Evolutionary conservation across 2,888 invertebrate genomes (phyloP), one percentile per base, ranked within the genome.

Genomic region (Malthinus flaveolus): DNA sequence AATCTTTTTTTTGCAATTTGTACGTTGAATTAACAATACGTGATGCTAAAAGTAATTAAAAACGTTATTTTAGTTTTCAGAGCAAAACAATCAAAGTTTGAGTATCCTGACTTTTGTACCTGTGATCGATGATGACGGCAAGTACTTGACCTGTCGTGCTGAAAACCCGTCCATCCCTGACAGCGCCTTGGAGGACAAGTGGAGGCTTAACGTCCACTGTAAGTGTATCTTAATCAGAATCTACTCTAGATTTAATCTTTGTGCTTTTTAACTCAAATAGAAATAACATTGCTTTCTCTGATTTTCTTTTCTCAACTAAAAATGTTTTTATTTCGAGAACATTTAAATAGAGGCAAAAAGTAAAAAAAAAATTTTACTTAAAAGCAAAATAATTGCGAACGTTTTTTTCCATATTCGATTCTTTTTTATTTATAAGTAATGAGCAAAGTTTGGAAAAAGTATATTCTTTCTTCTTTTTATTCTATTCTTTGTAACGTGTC

Each of bases 151-250:
- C 67, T 94, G 94, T 79, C 85, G 92, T 69, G 91, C 92, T 49
- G 93, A 93, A 81, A 93, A 93, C 84, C 90, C 90, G 75, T 86
- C 85, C 80, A 91, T 93, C 75, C 85, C 86, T 56, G 89, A 89
- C 79, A 91, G 91, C 66, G 87, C 87, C 64, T 84, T 92, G 59
- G 93, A 93, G 81, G 92, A 92, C 81, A 90, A 89, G 82, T 92
- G 91, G 91, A 83, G 88, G 71, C 85, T 93, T 74, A 88, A 91
- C 79, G 93, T 93, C 73, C 91, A 92, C 78, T 93, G 93, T 92
- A 84, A 93, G 91, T 76, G 50, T 58, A 58, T 58, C 59, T 59
- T 59, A 54, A 59, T 54, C 50, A 46, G 47, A 55, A 54, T 54
- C 54, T 59, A 44, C 49, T 58, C 39, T 23, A 49, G 52, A 42